Base-by-base conservation (phyloP, 92 coral and sea anemone species). In the Anthopleura xanthogrammica region DNA sequence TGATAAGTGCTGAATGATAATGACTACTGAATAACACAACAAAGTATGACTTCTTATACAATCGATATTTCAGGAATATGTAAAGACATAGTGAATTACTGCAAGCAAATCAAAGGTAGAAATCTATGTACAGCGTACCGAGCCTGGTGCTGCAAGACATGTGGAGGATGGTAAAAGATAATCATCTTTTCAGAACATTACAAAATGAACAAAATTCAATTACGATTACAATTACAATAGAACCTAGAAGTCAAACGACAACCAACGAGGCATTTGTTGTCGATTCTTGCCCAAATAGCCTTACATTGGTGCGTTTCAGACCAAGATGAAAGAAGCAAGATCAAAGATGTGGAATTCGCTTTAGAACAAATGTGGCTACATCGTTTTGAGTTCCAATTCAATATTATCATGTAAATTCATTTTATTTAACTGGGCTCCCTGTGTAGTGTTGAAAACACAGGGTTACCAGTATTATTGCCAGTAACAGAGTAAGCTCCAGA, bases 101-200 rank as follows among this genome's bases (percentile, higher is more conserved):
- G 98, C 72, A 52, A 52, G 7, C 90, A 86, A 82, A 91, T 94
- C 58, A 87, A 87, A 86, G 75, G 56, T 55, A 54, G 89, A 41
- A 81, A 88, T 39, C 55, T 94, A 68, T 94, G 98, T 22, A 65
- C 75, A 54, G 87, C 87, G 39, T 94, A 89, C 77, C 85, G 87
- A 50, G 86, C 80, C 74, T 85, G 89, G 85, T 94, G 98, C 83
- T 94, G 98, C 70, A 60, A 78, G 42, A 91, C 98, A 12, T 94
- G 98, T 57, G 80, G 72, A 14, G 73, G 86, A 83, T 19, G 79
- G 57, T 76, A 43, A 76, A 23, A 8, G 52, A 74, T 48, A 40
- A 39, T 20, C 72, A 22, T 64, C 11, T 0, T 12, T 58, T 16
- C 7, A 60, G 19, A 56, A 22, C 24, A 29, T 17, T 46, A 23